Evolutionary conservation across 53 echinoderm and acorn worm genomes (phyloP).

Genomic region (Pentamera pediparva): DNA sequence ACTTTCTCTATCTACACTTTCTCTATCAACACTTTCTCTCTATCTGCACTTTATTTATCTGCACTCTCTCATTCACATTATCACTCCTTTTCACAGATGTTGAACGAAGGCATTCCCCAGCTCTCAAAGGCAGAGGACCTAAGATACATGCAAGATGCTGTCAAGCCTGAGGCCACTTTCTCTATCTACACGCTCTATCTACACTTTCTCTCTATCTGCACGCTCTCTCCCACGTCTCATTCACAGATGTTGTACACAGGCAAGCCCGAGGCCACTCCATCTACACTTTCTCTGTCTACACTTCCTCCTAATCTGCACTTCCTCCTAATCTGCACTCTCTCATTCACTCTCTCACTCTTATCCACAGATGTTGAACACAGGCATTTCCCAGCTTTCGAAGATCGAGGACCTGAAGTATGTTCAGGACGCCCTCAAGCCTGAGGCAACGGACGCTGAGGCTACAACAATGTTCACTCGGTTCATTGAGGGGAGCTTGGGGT

Average conservation of each 20-base stretch:
- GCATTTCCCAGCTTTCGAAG: slow-evolving; percentile 71
- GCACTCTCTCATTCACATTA: not conserved
- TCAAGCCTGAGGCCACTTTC: slow-evolving; percentile 90
- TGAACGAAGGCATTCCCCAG: slow-evolving; percentile 86
- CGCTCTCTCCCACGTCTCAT: no score
- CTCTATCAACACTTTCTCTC: no score
- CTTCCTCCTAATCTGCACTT: no score
- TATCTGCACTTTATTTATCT: no score
- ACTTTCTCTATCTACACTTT: no score
- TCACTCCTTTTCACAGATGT: slow-evolving; percentile 37
- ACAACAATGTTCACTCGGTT: slow-evolving; percentile 92
- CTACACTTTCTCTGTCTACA: no score
- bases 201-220: no score
- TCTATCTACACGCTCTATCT: no score
- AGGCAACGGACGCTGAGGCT: slow-evolving; percentile 87
- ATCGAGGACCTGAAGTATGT: slow-evolving; percentile 87
- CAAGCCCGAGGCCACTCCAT: no score
- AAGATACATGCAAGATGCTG: slow-evolving; percentile 87
- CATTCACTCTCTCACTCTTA: not conserved
- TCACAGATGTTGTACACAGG: no score
- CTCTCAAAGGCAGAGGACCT: slow-evolving; percentile 74
- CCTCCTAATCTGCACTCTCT: not conserved
- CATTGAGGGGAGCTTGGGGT: slow-evolving; percentile 93
- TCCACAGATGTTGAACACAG: slow-evolving; percentile 75
- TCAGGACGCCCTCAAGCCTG: slow-evolving; percentile 86